Evolutionary conservation across 2,888 invertebrate genomes (phyloP).

Genomic region (Sussaba pulchella): DNA sequence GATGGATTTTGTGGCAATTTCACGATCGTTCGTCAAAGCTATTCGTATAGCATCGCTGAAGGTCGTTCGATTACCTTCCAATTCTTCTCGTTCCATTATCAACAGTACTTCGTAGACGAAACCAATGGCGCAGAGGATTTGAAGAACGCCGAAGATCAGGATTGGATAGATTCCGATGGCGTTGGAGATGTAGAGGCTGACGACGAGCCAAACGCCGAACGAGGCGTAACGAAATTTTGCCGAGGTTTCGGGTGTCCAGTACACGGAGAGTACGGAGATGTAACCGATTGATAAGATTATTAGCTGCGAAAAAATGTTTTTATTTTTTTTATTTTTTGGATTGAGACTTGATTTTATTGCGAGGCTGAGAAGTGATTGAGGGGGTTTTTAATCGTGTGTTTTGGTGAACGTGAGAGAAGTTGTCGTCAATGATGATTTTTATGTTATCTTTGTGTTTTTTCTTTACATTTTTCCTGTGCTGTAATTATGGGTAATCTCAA

Average conservation of each 20-base stretch:
- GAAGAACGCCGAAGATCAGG: constrained; percentile 89
- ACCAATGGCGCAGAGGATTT: constrained; percentile 88
- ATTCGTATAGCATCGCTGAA: constrained; percentile 77
- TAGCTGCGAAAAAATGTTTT: constrained; percentile 86
- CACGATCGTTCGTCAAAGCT: constrained; percentile 72
- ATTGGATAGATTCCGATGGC: constrained; percentile 91
- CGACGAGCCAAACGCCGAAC: constrained; percentile 90
- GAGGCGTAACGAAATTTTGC: constrained; percentile 89
- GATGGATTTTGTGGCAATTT: neutral
- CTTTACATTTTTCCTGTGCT: too few species aligned
- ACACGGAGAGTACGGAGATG: constrained; percentile 88
- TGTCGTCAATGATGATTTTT: too few species aligned
- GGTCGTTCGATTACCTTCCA: constrained; percentile 81
- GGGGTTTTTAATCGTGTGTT: too few species aligned
- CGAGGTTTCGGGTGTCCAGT: constrained; percentile 91
- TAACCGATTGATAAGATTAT: constrained; percentile 89
- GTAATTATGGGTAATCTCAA: too few species aligned
- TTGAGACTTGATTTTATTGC: too few species aligned
- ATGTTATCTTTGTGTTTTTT: too few species aligned
- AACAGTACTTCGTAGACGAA: constrained; percentile 88
- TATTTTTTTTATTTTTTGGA: neutral
- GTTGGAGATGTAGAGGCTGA: constrained; percentile 91
- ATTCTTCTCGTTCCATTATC: constrained; percentile 84
- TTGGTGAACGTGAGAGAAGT: too few species aligned
- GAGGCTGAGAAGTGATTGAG: too few species aligned